Base-by-base conservation (phyloP, 2,797 vertebrate species). In the Geotrypetes seraphini region DNA sequence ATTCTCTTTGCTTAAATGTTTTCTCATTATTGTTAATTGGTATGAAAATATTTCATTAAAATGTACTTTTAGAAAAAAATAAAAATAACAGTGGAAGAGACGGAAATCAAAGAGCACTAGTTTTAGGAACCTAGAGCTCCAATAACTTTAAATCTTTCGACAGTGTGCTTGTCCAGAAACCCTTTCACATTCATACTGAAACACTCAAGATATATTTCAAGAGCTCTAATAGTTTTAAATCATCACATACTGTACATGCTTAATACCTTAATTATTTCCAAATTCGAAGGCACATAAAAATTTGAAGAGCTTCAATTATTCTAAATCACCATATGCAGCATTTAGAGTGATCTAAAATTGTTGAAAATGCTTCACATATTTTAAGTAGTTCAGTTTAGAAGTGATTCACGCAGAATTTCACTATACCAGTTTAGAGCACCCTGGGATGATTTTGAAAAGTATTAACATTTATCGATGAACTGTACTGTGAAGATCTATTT, bases 261-360 rank as follows among this genome's bases (percentile, higher is more conserved):
- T 65, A 60, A 55, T 74, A 60, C 50, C 35, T 49, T 49, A 39
- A 71, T 69, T 58, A 57, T 56, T 73, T 76, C 75, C 70, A 78
- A 79, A 79, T 76, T 75, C 72, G 75, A 78, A 50, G 59, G 39
- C 69, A 70, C 69, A 79, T 76, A 78, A 79, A 83, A 79, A 79
- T 79, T 63, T 74, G 69, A 84, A 79, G 71, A 75, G 73, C 67
- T 76, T 78, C 73, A 78, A 76, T 82, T 84, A 83, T 80, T 85
- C 79, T 73, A 81, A 84, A 80, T 80, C 63, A 60, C 71, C 58
- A 67, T 62, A 67, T 71, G 57, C 58, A 58, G 56, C 33, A 17
- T 47, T 64, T 57, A 78, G 63, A 71, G 54, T 75, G 69, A 78
- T 78, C 73, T 78, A 50, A 63, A 74, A 82, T 78, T 69, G 67